Evolutionary conservation across 2,113 vertebrate species (phyloP).

Genomic region (Myrmecophaga tridactyla): DNA sequence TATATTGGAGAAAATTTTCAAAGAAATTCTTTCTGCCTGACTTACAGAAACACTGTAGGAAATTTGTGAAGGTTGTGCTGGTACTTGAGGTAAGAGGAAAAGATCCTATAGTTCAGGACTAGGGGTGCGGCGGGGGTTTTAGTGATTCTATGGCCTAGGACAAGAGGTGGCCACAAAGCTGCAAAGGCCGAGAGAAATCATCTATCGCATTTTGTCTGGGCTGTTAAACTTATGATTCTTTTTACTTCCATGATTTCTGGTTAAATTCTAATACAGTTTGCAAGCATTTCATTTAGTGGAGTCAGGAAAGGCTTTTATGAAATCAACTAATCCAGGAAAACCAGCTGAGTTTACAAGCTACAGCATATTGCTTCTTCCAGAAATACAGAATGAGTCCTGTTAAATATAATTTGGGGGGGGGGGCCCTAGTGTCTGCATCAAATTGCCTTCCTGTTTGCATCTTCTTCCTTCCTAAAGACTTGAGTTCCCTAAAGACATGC

Average conservation of each 20-base stretch:
- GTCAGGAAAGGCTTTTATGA: not conserved
- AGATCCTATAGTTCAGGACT: not conserved
- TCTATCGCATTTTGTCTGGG: not conserved
- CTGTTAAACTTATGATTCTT: not conserved
- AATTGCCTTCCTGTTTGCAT: not conserved
- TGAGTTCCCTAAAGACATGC: not conserved
- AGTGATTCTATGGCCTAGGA: not conserved
- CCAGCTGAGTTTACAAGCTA: fast-evolving
- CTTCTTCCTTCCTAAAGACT: not conserved
- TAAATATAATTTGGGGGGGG: not conserved
- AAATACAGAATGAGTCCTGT: not conserved
- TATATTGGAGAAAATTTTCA: not conserved
- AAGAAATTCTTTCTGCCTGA: not conserved
- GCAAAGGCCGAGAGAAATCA: not conserved
- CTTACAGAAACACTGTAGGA: not conserved
- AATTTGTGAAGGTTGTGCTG: not conserved
- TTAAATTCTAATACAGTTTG: not conserved
- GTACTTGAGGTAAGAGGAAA: not conserved
- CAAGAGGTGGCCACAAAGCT: not conserved
- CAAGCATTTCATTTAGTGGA: not conserved
- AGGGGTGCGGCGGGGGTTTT: not conserved
- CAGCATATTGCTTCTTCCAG: not conserved
- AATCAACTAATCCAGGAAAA: not conserved
- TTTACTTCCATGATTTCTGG: not conserved
- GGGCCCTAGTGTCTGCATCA: too few species aligned